Base-by-base conservation (phyloP, 92 coral and sea anemone species). In the Isaurus tuberculatus region DNA sequence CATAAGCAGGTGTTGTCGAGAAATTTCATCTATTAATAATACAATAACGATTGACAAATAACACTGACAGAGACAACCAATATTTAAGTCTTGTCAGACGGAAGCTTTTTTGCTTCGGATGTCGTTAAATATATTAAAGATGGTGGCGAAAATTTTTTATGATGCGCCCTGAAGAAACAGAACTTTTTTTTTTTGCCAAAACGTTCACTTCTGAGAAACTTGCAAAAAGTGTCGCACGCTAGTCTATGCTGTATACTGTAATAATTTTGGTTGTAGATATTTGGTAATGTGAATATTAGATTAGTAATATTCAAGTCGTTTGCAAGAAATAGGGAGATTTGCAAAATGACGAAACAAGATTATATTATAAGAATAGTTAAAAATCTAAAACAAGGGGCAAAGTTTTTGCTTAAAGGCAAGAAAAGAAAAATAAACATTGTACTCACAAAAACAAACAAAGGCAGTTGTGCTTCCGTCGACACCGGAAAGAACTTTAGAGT, bases 401-500 rank as follows among this genome's bases (percentile, higher is more conserved):
- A 17, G 63, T 17, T 17, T n/a, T 55, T 4, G 27, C 23, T 55
- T 26, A 55, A 55, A 7, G 8, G 22, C 23, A 26, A 20, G 23
- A 55, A 55, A 55, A 17, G 27, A 19, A 55, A 55, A 55, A 55
- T 17, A 55, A 55, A 55, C 23, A 55, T 22, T 55, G 23, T 55
- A 55, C 63, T 55, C n/a, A 55, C 63, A 55, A 55, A 55, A 4
- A 55, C 63, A 55, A 55, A 55, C 63, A 55, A 55, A 55, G 23
- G 23, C 8, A 55, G 63, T 19, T 2, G 23, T 17, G 23, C 23
- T 55, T 55, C 63, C 63, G 63, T 22, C 63, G 58, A 8, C 9
- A 49, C 16, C 58, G 16, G 58, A 13, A 49, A 15, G 26, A 22
- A 55, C 25, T 17, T 16, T 55, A 5, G n/a, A 17, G 23, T 55